Evolutionary conservation across 2,888 invertebrate species (phyloP).

Genomic region (Tetranychus truncatus): DNA sequence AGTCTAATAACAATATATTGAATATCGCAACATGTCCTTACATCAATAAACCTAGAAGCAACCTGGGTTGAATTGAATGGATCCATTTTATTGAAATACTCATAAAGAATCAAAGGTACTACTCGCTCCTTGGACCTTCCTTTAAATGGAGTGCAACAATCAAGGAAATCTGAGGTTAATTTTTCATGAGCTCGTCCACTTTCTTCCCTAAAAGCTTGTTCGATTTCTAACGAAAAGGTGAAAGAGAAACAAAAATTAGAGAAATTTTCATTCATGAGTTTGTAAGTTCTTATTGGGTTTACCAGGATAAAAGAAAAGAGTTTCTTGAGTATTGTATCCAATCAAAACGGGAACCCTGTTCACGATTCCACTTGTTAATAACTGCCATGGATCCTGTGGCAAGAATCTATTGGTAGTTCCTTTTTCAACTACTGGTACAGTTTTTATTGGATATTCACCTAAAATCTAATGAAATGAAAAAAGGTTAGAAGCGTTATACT

Average conservation of each 20-base stretch:
- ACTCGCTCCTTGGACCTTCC: conserved; percentile 17
- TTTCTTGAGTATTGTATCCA: conserved; percentile 54
- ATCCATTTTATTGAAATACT: conserved; percentile 26
- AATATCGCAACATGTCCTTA: conserved; percentile 14
- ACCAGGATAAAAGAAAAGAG: conserved; percentile 32
- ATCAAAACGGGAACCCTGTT: conserved; percentile 51
- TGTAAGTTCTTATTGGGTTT: too few relatives aligned
- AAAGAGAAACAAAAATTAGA: not conserved
- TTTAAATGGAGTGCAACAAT: conserved; percentile 13
- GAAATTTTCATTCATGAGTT: too few relatives aligned
- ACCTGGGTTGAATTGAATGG: conserved; percentile 24
- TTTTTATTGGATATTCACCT: conserved; percentile 47
- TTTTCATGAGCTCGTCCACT: conserved; percentile 13
- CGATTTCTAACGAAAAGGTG: not conserved
- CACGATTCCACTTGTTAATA: conserved; percentile 41
- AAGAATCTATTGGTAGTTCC: conserved; percentile 43
- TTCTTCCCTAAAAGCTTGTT: not conserved
- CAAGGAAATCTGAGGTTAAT: conserved; percentile 19
- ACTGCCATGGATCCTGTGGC: conserved; percentile 44
- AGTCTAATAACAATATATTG: not conserved
- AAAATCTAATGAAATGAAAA: conserved; percentile 43
- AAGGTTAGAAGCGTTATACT: too few relatives aligned
- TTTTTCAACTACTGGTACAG: conserved; percentile 55
- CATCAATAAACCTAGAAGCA: conserved; percentile 25
- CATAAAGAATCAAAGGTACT: conserved; percentile 22